phyloP scores from a whole-genome alignment of 2,888 invertebrate genomes.

The Tachystola acroxantha region DNA sequence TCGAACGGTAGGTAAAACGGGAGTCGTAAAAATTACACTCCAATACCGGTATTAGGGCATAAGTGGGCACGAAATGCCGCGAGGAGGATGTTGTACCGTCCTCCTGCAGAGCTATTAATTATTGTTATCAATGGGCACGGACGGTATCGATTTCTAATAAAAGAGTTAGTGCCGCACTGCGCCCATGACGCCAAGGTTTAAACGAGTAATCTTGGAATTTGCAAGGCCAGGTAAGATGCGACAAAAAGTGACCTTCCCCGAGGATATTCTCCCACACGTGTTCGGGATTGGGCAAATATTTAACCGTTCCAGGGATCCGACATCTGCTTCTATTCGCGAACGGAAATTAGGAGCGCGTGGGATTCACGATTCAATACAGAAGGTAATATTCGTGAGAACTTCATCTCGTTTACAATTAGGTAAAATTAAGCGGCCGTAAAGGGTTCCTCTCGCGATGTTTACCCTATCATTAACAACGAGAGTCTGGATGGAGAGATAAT shows the following conservation, averaged over 20 bases:
- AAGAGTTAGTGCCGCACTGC: conserved; percentile 54
- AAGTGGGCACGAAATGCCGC: conserved; percentile 48
- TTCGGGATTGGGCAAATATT: conserved; percentile 47
- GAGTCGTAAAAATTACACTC: conserved; percentile 69
- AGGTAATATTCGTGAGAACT: conserved; percentile 74
- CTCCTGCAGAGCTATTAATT: conserved; percentile 55
- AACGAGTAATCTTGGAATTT: conserved; percentile 24
- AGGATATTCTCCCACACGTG: conserved; percentile 39
- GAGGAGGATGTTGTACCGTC: conserved; percentile 37
- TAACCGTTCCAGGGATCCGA: conserved; percentile 33
- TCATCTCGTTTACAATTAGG: conserved; percentile 64
- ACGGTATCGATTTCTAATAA: conserved; percentile 64
- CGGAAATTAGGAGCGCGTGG: conserved; percentile 63
- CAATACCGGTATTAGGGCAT: conserved; percentile 47
- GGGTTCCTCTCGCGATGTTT: conserved; percentile 58
- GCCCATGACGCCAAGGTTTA: conserved; percentile 37
- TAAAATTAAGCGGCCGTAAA: conserved; percentile 64
- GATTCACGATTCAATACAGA: conserved; percentile 60
- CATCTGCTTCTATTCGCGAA: conserved; percentile 55
- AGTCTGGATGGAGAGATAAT: conserved; percentile 56
- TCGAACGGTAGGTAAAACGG: conserved; percentile 64
- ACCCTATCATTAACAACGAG: conserved; percentile 65
- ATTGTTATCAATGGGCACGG: conserved; percentile 53
- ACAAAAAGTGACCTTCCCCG: conserved; percentile 42
- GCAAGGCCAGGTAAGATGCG: conserved; percentile 39